Evolutionary conservation across 1,140 invertebrate species (phyloP), one percentile per base, ranked within the genome.

Genomic region (Rhyzopertha dominica): DNA sequence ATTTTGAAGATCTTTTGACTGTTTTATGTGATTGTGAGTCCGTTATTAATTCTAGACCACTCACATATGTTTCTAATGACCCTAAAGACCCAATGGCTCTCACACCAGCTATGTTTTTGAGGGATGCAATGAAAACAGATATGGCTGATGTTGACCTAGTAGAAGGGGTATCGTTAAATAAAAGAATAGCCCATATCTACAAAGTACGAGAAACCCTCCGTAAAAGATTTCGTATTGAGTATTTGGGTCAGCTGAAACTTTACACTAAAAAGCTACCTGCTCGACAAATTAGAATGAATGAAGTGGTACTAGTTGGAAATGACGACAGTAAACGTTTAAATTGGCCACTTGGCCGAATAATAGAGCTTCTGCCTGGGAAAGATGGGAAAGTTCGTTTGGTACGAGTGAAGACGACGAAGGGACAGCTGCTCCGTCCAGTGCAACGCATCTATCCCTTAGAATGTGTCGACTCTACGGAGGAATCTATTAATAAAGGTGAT

Each of bases 1-100:
- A 13, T 12, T 40, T 26, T 28, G 37, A 40, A 40, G 37, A 40
- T 10, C 4, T 40, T 13, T 4, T 40, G n/a, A 40, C 37, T 5
- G 14, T 28, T 7, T 10, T 40, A 4, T 14, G 9, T 13, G 37
- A 40, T 40, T 40, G 37, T 17, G 37, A 40, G 17, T 5, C 37
- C 5, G 23, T 40, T 4, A 17, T 40, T 10, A 40, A 40, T 28
- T 5, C 37, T 5, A 10, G 37, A 16, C 37, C 37, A 5, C 5
- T 40, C 8, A 40, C 37, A 4, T 40, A 28, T 17, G 14, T 40
- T n/a, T 36, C 18, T 13, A 13, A 36, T 5, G 13, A 36, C 8
- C 9, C 34, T 5, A 5, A 19, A 5, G 34, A 36, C 5, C 18
- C 22, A 14, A 17, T 36, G 13, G 5, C 12, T 5, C 8, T 36